phyloP scores from a whole-genome alignment of 2,888 invertebrate species.

The Lasioglossum morio region DNA sequence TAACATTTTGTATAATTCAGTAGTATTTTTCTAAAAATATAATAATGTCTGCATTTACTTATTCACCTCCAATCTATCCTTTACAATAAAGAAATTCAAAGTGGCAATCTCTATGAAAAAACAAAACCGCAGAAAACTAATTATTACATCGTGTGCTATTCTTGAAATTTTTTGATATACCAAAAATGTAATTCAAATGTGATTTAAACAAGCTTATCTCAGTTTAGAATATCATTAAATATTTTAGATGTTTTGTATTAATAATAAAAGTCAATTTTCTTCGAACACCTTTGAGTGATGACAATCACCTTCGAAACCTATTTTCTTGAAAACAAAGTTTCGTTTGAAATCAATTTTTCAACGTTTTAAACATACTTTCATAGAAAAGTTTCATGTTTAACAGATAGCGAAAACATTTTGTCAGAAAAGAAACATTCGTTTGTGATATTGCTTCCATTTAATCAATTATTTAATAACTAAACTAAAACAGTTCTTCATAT shows the following conservation, averaged over 20 bases:
- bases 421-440: not conserved
- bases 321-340: not conserved
- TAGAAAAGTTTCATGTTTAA: conserved; percentile 8
- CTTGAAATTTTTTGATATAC: no score
- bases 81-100: no score
- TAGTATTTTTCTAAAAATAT: not conserved
- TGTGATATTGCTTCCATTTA: not conserved
- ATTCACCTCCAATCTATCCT: not conserved
- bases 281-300: not conserved
- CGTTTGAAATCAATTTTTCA: not conserved
- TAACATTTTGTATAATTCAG: not conserved
- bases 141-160: no score
- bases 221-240: not conserved
- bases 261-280: not conserved
- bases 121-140: no score
- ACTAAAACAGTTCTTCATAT: not conserved
- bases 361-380: not conserved
- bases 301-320: not conserved
- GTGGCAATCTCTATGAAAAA: no score
- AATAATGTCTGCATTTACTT: not conserved
- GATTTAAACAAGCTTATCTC: not conserved
- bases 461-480: not conserved
- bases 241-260: not conserved
- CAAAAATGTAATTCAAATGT: no score
- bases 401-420: not conserved